Evolutionary conservation across 1,140 invertebrate genomes (phyloP), one percentile per base, ranked within the genome.

Genomic region (Microplitis mediator): DNA sequence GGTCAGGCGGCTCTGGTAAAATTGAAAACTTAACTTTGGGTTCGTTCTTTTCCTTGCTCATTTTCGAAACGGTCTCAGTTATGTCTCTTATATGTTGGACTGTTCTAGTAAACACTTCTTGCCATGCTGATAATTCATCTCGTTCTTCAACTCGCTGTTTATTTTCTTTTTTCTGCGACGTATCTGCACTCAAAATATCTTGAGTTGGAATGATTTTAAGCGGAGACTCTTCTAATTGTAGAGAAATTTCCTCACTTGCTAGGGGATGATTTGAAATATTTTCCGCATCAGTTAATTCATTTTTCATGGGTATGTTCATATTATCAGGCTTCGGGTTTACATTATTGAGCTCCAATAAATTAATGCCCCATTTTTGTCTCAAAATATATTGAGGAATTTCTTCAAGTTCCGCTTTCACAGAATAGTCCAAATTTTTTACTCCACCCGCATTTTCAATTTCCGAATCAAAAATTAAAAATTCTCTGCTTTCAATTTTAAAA

Each of bases 1-100:
- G 76, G 32, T 54, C 5, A 3, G 81, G 81, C 9, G 82, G 73
- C 64, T 85, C 82, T 0, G 82, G 82, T 13, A 74, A 75, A 34
- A 83, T 83, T 4, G 76, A 80, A 11, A 82, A 73, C n/a, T 61
- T 4, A 32, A 69, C 34, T 5, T 76, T 69, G 5, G 56, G 8
- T 0, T 63, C 6, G 0, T 63, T 11, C 3, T 50, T 61, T 68
- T 31, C 2, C 2, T 4, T 56, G 52, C 31, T 32, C 14, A n/a
- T 13, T 31, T 51, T 31, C 4, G 61, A 0, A 4, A 16, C 14
- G 4, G 60, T 31, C 11, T 54, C 51, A 2, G 56, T 75, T 1
- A 61, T 8, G 1, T 69, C 4, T 13, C 72, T 39, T 0, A 74
- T 0, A 0, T 61, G 66, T 0, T 71, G 9, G 6, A 72, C 78